Percentiles rank a stretch among this genome's conserved stretches.
These are phyloP conservation scores for Lomographa bimaculata DNA, from an alignment of 2,888 invertebrate species.

Conservation along the genomic window DNA sequence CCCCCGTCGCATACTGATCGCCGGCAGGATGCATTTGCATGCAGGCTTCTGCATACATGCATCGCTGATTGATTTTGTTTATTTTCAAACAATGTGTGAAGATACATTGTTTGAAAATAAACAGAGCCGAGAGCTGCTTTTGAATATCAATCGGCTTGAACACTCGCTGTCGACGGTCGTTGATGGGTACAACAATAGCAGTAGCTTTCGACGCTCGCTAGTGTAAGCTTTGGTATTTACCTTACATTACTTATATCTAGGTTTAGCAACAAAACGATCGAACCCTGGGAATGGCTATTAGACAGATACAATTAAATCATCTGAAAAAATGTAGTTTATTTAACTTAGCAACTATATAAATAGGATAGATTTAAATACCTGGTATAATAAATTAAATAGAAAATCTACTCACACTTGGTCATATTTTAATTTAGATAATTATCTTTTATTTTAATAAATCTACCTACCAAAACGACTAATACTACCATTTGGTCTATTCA, in stretches of 20 bases:
- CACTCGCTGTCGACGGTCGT: conserved; percentile 12
- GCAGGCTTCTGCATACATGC: conserved; percentile 55
- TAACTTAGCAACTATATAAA: too few species aligned
- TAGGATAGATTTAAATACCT: too few species aligned
- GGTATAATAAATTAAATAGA: too few species aligned
- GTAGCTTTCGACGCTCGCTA: conserved; percentile 2
- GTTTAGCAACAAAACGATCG: too few species aligned
- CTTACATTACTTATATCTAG: too few species aligned
- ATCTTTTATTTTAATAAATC: not conserved
- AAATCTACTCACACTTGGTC: too few species aligned
- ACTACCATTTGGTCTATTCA: too few species aligned
- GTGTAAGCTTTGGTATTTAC: conserved; percentile 8
- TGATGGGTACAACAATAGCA: conserved; percentile 20
- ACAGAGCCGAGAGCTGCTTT: conserved; percentile 43
- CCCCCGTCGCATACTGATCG: conserved; percentile 65
- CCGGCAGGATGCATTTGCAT: conserved; percentile 46
- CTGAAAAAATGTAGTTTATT: too few species aligned
- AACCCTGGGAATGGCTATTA: too few species aligned
- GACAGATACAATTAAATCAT: too few species aligned
- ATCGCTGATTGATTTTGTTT: conserved; percentile 49
- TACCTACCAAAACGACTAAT: too few species aligned
- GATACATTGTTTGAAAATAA: conserved; percentile 51
- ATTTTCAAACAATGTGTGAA: conserved; percentile 48
- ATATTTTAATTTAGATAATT: too few species aligned
- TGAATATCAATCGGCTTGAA: conserved; percentile 43